Conservation (phyloP, 2,888 invertebrate species). For the Parnassius glacialis region DNA sequence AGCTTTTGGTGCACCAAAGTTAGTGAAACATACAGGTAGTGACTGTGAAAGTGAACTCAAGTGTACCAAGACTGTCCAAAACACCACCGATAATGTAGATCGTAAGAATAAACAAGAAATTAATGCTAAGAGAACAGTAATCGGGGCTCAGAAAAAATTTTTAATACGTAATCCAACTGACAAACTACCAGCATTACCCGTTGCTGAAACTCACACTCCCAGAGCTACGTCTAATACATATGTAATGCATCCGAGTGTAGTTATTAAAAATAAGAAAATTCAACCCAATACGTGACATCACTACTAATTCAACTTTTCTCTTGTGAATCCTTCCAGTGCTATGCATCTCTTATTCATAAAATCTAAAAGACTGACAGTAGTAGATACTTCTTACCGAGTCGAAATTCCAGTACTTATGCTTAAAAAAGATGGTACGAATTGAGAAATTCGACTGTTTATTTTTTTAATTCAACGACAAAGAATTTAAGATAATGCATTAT, state of each 20-base stretch:
- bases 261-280: constrained; percentile 66
- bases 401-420: constrained; percentile 16
- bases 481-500: no score
- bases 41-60: constrained; percentile 73
- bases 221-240: constrained; percentile 86
- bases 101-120: constrained; percentile 69
- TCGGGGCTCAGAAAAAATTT: constrained; percentile 80
- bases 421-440: no score
- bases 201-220: constrained; percentile 76
- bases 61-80: constrained; percentile 65
- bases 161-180: constrained; percentile 87
- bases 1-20: constrained; percentile 90
- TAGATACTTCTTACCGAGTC: constrained; percentile 33
- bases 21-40: constrained; percentile 61
- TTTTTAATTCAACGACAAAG: no score
- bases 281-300: constrained; percentile 71
- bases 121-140: constrained; percentile 84
- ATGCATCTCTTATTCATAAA: constrained; percentile 59
- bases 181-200: constrained; percentile 85
- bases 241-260: constrained; percentile 78
- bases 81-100: constrained; percentile 72
- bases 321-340: constrained; percentile 79
- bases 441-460: no score
- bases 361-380: constrained; percentile 64
- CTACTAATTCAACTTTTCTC: constrained; percentile 32